phyloP scores from a whole-genome alignment of 2,797 vertebrate species.

The Sternotherus odoratus region DNA sequence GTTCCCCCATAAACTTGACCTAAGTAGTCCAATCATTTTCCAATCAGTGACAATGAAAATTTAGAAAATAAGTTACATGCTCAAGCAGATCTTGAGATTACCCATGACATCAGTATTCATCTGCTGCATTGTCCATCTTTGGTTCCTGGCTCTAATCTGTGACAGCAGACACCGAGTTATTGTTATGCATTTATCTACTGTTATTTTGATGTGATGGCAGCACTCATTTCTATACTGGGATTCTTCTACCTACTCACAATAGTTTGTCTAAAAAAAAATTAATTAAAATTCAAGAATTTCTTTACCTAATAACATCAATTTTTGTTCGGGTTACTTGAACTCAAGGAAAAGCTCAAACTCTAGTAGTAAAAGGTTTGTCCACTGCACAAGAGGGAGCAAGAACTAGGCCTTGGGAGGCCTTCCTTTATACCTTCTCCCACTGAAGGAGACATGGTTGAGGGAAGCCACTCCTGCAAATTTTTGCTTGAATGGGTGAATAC shows the following conservation, averaged over 20 bases:
- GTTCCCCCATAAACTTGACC: background rate
- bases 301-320: conserved; percentile 23
- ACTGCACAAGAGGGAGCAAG: background rate
- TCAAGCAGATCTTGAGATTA: conserved; percentile 1
- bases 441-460: conserved; percentile 18
- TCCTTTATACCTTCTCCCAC: background rate
- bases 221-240: conserved; percentile 33
- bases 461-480: conserved; percentile 19
- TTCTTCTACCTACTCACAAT: conserved; percentile 54
- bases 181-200: conserved; percentile 33
- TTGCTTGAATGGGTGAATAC: conserved; percentile 22
- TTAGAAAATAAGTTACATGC: conserved; percentile 4
- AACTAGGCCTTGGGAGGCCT: background rate
- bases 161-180: conserved; percentile 32
- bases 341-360: background rate
- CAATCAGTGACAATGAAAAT: background rate
- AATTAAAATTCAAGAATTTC: conserved; percentile 50
- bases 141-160: conserved; percentile 19
- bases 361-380: background rate
- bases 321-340: background rate
- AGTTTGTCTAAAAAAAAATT: conserved; percentile 12
- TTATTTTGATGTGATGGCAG: conserved; percentile 36
- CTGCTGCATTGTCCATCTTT: background rate
- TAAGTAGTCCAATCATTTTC: conserved; percentile 20
- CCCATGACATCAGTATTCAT: conserved; percentile 25